Conservation (phyloP, 2,888 invertebrate genomes). For the Gymnosoma rotundatum region DNA sequence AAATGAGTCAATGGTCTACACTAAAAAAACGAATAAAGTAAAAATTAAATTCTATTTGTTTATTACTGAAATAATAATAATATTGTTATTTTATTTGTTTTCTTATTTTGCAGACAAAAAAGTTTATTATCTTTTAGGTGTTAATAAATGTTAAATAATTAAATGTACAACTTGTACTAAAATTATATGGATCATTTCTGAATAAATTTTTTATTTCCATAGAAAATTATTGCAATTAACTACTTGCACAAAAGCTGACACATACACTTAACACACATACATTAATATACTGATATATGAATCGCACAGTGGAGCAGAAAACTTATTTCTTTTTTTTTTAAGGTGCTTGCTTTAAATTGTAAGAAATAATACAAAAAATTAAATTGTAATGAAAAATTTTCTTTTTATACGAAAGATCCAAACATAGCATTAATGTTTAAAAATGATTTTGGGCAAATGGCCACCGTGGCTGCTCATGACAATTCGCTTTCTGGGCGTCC, state of each 20-base stretch:
- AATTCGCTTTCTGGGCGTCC: no score
- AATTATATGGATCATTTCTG: conserved; percentile 44
- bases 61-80: no score
- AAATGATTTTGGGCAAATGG: no score
- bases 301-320: conserved; percentile 15
- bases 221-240: conserved; percentile 27
- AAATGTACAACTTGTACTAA: conserved; percentile 34
- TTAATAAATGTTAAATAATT: conserved; percentile 48
- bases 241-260: not conserved
- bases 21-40: no score
- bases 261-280: not conserved
- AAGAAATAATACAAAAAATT: no score
- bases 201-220: conserved; percentile 42
- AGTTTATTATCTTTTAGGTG: conserved; percentile 22
- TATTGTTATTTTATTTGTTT: not conserved
- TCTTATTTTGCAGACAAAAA: conserved; percentile 17
- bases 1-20: no score
- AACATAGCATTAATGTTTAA: no score
- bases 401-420: no score
- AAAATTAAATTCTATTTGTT: not conserved
- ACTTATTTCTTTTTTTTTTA: no score
- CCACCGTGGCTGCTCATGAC: no score
- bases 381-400: no score
- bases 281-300: not conserved
- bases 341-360: no score